phyloP scores from a whole-genome alignment of 1,140 invertebrate genomes.

The Heterodera schachtii region DNA sequence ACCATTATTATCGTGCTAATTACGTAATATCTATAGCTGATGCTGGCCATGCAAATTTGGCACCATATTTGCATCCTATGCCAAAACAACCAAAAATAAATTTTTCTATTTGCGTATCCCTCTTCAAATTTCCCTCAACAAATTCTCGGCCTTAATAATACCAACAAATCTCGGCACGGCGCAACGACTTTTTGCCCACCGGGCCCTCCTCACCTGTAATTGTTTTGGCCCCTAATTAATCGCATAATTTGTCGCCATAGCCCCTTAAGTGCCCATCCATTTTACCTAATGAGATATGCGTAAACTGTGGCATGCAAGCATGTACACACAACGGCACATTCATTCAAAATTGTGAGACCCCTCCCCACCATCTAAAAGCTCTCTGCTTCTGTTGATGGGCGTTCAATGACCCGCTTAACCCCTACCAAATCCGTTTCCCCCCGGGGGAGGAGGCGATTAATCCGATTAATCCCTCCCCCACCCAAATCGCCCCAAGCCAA shows the following conservation, averaged over 20 bases:
- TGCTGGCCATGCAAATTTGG: not conserved
- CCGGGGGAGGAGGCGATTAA: not conserved
- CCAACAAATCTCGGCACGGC: not conserved
- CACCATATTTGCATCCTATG: not conserved
- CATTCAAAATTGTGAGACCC: too few species aligned
- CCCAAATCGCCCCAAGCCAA: not conserved
- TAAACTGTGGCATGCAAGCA: too few species aligned
- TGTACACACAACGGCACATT: too few species aligned
- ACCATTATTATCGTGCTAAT: too few species aligned
- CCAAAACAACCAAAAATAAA: not conserved
- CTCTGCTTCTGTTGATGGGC: not conserved
- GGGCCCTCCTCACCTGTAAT: too few species aligned
- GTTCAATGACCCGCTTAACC: constrained; percentile 2
- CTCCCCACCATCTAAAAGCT: not conserved
- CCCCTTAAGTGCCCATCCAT: too few species aligned
- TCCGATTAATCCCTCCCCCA: not conserved
- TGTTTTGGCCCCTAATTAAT: too few species aligned
- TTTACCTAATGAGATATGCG: too few species aligned
- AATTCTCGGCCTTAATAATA: not conserved
- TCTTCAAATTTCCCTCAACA: not conserved
- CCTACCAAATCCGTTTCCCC: not conserved
- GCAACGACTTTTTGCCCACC: too few species aligned
- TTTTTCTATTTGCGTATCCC: not conserved
- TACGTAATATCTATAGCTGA: too few species aligned
- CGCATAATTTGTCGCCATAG: too few species aligned